Conservation (phyloP, 2,113 vertebrate species). For the Mugil cephalus region DNA sequence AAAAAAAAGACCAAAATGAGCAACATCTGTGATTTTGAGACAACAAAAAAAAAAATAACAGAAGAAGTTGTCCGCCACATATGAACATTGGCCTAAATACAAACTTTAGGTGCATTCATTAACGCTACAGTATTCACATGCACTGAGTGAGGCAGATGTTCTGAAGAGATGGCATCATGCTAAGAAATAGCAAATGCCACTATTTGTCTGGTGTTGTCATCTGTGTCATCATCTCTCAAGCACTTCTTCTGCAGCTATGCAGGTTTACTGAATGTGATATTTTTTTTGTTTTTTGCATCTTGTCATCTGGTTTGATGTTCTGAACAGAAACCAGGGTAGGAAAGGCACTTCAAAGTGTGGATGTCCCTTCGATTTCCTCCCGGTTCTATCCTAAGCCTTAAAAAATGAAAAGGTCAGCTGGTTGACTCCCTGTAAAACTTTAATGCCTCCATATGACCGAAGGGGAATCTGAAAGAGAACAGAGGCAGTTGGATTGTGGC, state of each 20-base stretch:
- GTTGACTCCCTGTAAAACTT: constrained; percentile 43
- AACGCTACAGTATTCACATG: constrained; percentile 35
- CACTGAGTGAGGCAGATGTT: constrained; percentile 25
- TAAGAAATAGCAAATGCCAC: constrained; percentile 12
- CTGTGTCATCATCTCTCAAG: background rate
- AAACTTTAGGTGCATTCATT: constrained; percentile 18
- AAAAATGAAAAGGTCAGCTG: constrained; percentile 55
- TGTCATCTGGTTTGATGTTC: constrained; percentile 63
- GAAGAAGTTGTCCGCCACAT: background rate
- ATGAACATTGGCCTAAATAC: constrained; percentile 15
- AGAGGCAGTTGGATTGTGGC: background rate
- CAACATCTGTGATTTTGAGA: constrained; percentile 30
- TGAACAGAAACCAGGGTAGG: constrained; percentile 52
- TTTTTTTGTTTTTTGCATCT: constrained; percentile 8
- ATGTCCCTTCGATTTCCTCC: constrained; percentile 67
- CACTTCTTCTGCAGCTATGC: constrained; percentile 12
- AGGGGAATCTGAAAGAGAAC: constrained; percentile 60
- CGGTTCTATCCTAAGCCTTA: constrained; percentile 47
- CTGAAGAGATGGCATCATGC: background rate
- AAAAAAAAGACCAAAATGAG: constrained; percentile 5
- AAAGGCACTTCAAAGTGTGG: constrained; percentile 76
- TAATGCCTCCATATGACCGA: constrained; percentile 48
- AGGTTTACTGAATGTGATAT: constrained; percentile 10
- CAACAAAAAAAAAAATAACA: constrained; percentile 4
- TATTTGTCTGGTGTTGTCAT: background rate